Conservation (phyloP, 2,113 vertebrate genomes). For the Lepus timidus region DNA sequence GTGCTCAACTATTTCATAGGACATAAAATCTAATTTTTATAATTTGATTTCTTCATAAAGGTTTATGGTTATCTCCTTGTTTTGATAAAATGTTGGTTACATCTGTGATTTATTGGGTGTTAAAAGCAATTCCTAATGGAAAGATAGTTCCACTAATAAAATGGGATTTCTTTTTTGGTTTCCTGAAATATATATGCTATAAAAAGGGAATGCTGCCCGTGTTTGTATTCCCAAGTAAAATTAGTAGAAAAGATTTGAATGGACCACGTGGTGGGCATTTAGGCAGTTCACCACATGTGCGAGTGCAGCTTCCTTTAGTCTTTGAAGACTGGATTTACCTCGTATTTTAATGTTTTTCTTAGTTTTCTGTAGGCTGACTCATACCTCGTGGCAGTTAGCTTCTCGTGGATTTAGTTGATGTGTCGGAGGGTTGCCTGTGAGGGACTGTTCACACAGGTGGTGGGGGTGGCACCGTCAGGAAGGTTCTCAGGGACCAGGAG, state of each 20-base stretch:
- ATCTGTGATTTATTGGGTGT: background rate
- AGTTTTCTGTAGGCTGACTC: background rate
- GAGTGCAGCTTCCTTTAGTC: background rate
- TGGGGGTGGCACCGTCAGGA: background rate
- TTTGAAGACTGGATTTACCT: background rate
- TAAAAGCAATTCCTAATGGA: slow-evolving; percentile 46
- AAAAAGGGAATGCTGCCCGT: background rate
- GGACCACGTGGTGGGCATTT: background rate
- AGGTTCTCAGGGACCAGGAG: too few species aligned
- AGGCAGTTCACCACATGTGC: background rate
- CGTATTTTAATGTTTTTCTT: background rate
- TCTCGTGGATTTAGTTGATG: background rate
- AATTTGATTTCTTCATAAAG: slow-evolving; percentile 48
- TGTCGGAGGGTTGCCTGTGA: background rate
- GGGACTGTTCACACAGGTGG: background rate
- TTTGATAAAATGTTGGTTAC: slow-evolving; percentile 57
- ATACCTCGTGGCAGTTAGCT: background rate
- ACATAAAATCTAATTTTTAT: slow-evolving; percentile 32
- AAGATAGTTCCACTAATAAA: slow-evolving; percentile 32
- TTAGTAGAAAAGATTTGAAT: background rate
- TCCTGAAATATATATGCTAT: background rate
- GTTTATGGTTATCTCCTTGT: slow-evolving; percentile 35
- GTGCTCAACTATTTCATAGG: slow-evolving; percentile 13
- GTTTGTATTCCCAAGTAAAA: slow-evolving; percentile 14
- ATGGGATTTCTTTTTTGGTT: slow-evolving; percentile 38